These are phyloP conservation scores for Rotaria magnacalcarata DNA, from an alignment of 2,888 invertebrate genomes.

Conservation along the genomic window DNA sequence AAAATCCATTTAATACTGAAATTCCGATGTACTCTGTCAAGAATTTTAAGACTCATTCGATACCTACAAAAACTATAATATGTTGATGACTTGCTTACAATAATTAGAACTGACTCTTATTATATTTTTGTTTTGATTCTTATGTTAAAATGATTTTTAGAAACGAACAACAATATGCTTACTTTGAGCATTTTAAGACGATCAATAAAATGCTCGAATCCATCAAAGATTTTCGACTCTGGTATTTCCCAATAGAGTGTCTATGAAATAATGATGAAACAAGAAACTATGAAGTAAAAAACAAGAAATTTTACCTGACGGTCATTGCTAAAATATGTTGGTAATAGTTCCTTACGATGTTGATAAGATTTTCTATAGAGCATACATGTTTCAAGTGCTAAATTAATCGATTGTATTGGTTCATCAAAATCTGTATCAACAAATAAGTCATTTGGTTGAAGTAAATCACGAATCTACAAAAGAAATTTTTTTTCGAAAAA, in stretches of 20 bases:
- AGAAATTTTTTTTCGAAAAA: too few relatives aligned
- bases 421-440: conserved; percentile 87
- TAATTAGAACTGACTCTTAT: too few relatives aligned
- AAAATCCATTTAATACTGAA: too few relatives aligned
- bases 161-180: neutral
- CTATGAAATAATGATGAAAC: conserved; percentile 54
- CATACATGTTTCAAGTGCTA: conserved; percentile 52
- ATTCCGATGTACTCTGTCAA: too few relatives aligned
- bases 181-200: conserved; percentile 5
- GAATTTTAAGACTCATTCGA: too few relatives aligned
- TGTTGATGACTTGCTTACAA: too few relatives aligned
- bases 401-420: conserved; percentile 73
- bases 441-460: conserved; percentile 77
- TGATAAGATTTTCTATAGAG: conserved; percentile 56
- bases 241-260: conserved; percentile 64
- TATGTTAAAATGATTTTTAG: too few relatives aligned
- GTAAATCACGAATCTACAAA: conserved; percentile 29
- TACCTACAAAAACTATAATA: too few relatives aligned
- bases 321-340: conserved; percentile 54
- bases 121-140: too few relatives aligned
- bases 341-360: conserved; percentile 55
- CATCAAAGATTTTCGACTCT: conserved; percentile 59
- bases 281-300: conserved; percentile 52
- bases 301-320: conserved; percentile 54
- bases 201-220: conserved; percentile 10